Percentiles rank a stretch among this genome's conserved stretches.
phyloP scores from a whole-genome alignment of 2,797 vertebrate species.

The Poeciliopsis paucimaculata region DNA sequence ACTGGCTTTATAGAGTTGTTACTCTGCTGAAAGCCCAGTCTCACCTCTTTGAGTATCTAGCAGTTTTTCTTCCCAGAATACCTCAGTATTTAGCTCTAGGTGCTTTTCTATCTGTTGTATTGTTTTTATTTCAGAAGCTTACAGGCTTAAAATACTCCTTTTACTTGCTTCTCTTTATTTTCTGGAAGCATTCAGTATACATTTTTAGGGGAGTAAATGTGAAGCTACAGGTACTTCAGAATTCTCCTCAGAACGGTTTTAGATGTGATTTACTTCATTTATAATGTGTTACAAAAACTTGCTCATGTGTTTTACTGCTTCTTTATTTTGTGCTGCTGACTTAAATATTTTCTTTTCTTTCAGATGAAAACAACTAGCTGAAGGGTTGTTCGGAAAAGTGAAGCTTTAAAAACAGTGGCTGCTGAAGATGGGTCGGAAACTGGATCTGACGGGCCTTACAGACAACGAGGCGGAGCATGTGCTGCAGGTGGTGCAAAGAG shows the following conservation, averaged over 20 bases:
- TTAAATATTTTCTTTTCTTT: background rate
- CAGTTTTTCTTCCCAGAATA: background rate
- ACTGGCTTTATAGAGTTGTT: too few relatives aligned
- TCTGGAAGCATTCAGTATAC: background rate
- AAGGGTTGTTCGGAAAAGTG: constrained; percentile 14
- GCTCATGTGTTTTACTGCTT: background rate
- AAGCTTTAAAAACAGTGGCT: constrained; percentile 17
- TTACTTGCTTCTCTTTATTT: background rate
- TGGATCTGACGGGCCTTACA: constrained; percentile 91
- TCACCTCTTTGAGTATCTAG: too few relatives aligned
- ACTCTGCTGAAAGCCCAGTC: too few relatives aligned
- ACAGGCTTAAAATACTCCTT: background rate
- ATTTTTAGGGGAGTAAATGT: background rate
- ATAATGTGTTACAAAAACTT: background rate
- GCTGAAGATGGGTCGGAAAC: constrained; percentile 86
- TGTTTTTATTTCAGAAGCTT: background rate
- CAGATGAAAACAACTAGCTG: constrained; percentile 26
- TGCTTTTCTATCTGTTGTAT: background rate
- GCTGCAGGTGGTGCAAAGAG: constrained; percentile 91
- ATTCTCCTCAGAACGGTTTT: background rate
- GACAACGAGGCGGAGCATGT: constrained; percentile 91
- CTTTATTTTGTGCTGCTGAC: background rate
- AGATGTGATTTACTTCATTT: background rate
- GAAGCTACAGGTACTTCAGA: background rate
- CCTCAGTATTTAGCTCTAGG: background rate